Conservation (phyloP, 2,113 vertebrate genomes). For the Crotophaga sulcirostris region DNA sequence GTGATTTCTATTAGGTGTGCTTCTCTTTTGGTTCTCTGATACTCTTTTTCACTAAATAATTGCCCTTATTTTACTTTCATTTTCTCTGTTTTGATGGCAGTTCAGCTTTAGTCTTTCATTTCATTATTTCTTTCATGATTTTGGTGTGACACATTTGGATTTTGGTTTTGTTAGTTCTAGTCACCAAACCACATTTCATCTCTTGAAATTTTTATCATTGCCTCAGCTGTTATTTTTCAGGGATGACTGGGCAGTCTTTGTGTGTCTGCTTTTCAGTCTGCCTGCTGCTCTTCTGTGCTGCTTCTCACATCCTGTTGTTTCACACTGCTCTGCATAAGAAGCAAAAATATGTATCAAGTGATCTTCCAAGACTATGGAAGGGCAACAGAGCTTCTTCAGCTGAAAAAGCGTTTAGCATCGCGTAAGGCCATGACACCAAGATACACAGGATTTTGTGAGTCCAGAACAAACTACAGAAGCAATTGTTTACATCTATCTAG, state of each 20-base stretch:
- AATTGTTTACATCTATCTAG: neutral
- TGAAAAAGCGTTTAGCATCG: neutral
- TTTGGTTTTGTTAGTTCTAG: neutral
- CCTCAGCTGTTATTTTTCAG: neutral
- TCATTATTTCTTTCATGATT: neutral
- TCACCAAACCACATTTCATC: neutral
- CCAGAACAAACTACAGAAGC: neutral
- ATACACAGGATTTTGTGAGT: neutral
- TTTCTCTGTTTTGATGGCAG: neutral
- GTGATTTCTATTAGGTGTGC: neutral
- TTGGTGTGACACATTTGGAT: neutral
- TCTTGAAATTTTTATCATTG: neutral
- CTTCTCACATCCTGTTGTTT: neutral
- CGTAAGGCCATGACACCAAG: neutral
- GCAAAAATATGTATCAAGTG: neutral
- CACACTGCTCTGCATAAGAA: neutral
- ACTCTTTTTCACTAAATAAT: neutral
- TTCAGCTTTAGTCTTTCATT: neutral
- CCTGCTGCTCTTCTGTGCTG: neutral
- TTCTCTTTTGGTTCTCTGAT: neutral
- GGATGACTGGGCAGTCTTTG: neutral
- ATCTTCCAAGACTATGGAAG: neutral
- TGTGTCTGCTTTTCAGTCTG: neutral
- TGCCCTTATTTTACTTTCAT: neutral
- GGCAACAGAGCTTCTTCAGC: neutral